Evolutionary conservation across 37 sponge, comb jelly and placozoan species (phyloP), one percentile per base, ranked within the genome.

Genomic region (Diacarnus erythraeanus): DNA sequence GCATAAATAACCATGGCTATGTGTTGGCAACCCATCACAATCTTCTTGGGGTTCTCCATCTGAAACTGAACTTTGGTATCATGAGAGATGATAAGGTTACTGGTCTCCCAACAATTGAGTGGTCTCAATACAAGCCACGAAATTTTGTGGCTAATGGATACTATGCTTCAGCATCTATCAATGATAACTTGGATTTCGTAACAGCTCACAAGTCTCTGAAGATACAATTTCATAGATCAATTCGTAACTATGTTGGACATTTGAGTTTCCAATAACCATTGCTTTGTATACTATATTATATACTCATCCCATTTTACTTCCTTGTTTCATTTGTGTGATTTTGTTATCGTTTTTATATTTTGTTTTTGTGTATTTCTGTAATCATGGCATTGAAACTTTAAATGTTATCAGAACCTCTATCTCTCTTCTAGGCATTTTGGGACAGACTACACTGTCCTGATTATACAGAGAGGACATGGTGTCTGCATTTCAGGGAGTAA

Each of bases 111-210:
- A 27, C 3, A 4, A 59, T 59, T 59, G 60, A 59, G 17, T 59
- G 60, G 60, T 59, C 60, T 3, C 4, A 27, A n/a, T 17, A 4
- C 60, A 10, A 59, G 60, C 60, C 60, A 17, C 60, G 18, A 4
- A 27, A 17, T n/a, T 59, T 59, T 59, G 60, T 27, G 27, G 26
- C 60, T 27, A 59, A 59, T 59, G 60, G 60, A 59, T 59, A 59
- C 26, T 27, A 59, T 10, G 6, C 60, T 4, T 59, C 60, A 10
- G 60, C 26, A 27, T n/a, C 60, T 27, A 27, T 59, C 15, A 59
- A 59, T 59, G 60, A 59, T 59, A 4, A 59, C 4, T 27, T 59
- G 23, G 60, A 59, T 59, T 59, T 59, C 2, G 60, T 59, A 10
- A 59, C 60, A 4, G 23, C 60, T 59, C 60, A 59, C 60, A 59